Percentiles rank a stretch among this genome's conserved stretches.
Evolutionary conservation across 2,888 invertebrate species (phyloP).

Genomic region (Calameuta idolon): DNA sequence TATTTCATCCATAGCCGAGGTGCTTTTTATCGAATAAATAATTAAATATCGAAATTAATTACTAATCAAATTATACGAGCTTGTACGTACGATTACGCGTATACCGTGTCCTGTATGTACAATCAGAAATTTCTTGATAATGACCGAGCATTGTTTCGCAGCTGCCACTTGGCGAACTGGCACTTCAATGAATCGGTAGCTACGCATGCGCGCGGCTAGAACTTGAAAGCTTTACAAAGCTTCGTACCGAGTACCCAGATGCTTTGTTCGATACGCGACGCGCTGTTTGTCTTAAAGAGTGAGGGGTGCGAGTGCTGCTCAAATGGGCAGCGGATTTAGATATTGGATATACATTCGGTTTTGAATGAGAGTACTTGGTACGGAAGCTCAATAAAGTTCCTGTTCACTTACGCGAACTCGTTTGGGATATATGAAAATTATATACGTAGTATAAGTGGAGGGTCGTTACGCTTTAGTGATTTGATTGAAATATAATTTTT

Average conservation of each 20-base stretch:
- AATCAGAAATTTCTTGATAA: constrained; percentile 11
- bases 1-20: neutral
- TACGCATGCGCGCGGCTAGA: neutral
- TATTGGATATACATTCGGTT: constrained; percentile 46
- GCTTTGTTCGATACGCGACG: constrained; percentile 9
- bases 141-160: constrained; percentile 30
- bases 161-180: constrained; percentile 37
- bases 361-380: constrained; percentile 25
- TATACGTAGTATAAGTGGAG: neutral
- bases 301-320: constrained; percentile 46
- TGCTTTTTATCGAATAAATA: neutral
- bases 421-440: neutral
- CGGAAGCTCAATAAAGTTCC: neutral
- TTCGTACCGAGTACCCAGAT: neutral
- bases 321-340: constrained; percentile 62
- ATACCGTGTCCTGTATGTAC: neutral
- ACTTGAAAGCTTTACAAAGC: neutral
- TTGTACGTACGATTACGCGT: neutral
- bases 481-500: neutral
- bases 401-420: neutral
- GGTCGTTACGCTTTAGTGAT: neutral
- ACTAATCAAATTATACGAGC: neutral
- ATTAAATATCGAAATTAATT: neutral
- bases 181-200: constrained; percentile 28
- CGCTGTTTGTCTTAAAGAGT: constrained; percentile 56